Evolutionary conservation across 2,888 invertebrate genomes (phyloP), one percentile per base, ranked within the genome.

Genomic region (Epirrhoe tristata): DNA sequence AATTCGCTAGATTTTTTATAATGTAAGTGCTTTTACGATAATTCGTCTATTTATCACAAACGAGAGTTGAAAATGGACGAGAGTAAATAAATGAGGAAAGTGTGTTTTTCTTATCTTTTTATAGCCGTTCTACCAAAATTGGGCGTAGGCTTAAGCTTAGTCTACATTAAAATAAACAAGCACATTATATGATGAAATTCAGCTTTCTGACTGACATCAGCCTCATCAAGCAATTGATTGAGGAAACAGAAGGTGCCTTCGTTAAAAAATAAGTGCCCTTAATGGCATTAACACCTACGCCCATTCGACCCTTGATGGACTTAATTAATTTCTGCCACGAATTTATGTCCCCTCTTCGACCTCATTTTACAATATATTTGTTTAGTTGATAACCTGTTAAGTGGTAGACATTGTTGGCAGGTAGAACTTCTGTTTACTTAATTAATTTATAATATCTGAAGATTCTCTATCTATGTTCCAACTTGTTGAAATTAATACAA

Each of bases 241-340:
- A 61, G 60, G 64, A 60, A 60, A 68, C 53, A 63, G 62, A 66
- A 50, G 58, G 57, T 46, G 50, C 58, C 66, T 69, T 71, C 70
- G 72, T 73, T 74, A 63, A 59, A 72, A 71, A 70, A 54, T 63
- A 61, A 69, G 68, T 65, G 61, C 60, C 43, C 67, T 63, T 74
- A 68, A 69, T 70, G 61, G 72, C 67, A 69, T 63, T 70, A 63
- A 70, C 66, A 74, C 74, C 75, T 74, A 72, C 69, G 67, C 70
- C 69, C 69, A 64, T 73, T 70, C 73, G 67, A 62, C 74, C 75
- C 75, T 79, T 79, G 81, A 80, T 80, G 77, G 77, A 80, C 76
- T 82, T 83, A 82, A 84, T 84, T 83, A 84, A 83, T 83, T 86
- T 87, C 85, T 85, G 85, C 86, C 86, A 80, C 80, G 80, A 81